Evolutionary conservation across 2,888 invertebrate genomes (phyloP), one percentile per base, ranked within the genome.

Genomic region (Apamea epomidion): DNA sequence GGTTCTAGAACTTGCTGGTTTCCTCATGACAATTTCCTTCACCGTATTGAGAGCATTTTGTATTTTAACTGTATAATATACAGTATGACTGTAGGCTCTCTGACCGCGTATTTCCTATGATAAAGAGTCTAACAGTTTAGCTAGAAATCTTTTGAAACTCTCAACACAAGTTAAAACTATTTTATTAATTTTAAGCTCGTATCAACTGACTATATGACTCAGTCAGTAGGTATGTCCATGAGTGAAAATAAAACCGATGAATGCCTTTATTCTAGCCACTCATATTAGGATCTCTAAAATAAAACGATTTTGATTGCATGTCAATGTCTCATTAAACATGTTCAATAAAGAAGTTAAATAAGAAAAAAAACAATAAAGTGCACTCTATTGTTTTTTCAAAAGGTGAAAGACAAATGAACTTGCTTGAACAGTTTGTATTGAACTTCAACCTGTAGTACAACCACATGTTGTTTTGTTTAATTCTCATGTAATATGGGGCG

Each of bases 371-470:
- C 45, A 58, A 2, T 48, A 64, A 48, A 58, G 14, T 86, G 83
- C 70, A 83, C 29, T 83, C 37, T 37, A 10, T 76, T 64, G 51
- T 70, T 71, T 81, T 18, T 51, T 51, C 0, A 42, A 76, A 72
- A 74, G 42, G 72, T n/a, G n/a, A n/a, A n/a, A n/a, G n/a, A n/a
- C n/a, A 58, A 83, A 83, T 68, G 62, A 87, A 83, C 77, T 76
- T 58, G 42, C 48, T 18, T 12, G 32, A 2, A 32, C n/a, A 51
- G 32, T 64, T 64, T 51, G 42, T 69, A 76, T 70, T 45, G 69
- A 70, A 86, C 21, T 32, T 81, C 32, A 67, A 37, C 37, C 37
- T 37, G 37, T 37, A 37, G 37, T 37, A 37, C 37, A 37, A 0
- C 37, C 37, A 37, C 37, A 5, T 37, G 4, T 37, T 37, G 37